Evolutionary conservation across 2,797 vertebrate genomes (phyloP), one percentile per base, ranked within the genome.

Genomic region (Betta splendens): DNA sequence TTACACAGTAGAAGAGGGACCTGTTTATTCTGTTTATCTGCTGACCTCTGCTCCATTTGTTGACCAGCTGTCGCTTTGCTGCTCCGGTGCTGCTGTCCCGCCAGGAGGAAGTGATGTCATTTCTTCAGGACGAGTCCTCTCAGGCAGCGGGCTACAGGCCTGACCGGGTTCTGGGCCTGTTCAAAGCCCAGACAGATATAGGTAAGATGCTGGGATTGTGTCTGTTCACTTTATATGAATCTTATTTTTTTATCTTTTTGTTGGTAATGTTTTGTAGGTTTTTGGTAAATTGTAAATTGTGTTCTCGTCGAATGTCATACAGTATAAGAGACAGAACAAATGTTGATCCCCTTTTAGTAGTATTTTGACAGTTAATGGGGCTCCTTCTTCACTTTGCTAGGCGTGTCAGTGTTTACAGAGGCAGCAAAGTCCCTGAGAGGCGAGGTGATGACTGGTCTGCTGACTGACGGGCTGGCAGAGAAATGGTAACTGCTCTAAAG

Each of bases 161-260:
- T 18, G 28, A 92, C 62, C 89, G 81, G 0, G 72, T 93, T 1
- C 78, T 99, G 62, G 97, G 95, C 42, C 75, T 98, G 5, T 95
- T 98, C 42, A 71, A 77, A 50, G 72, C 88, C 3, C 60, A 48
- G n/a, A 79, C 72, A 26, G 84, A 81, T 0, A 3, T 86, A 84
- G 93, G 97, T 97, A 82, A 50, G 68, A 74, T 37, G 20, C 15
- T 46, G 7, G 2, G 1, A 8, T 17, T 36, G 16, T 21, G 21
- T 57, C 44, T 29, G 5, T 22, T 35, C 22, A n/a, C n/a, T 9
- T 4, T 9, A 20, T 4, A 20, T 13, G 0, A 16, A 5, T 32
- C 1, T 12, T 3, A 9, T 7, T 25, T 25, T 25, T 25, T 4
- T 23, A n/a, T n/a, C n/a, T 25, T 25, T 4, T 25, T 25, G 23